A percentile compares a stretch with the other conserved stretches of the same genome.
phyloP scores from a whole-genome alignment of 2,113 vertebrate genomes.

The Microtus montanus region DNA sequence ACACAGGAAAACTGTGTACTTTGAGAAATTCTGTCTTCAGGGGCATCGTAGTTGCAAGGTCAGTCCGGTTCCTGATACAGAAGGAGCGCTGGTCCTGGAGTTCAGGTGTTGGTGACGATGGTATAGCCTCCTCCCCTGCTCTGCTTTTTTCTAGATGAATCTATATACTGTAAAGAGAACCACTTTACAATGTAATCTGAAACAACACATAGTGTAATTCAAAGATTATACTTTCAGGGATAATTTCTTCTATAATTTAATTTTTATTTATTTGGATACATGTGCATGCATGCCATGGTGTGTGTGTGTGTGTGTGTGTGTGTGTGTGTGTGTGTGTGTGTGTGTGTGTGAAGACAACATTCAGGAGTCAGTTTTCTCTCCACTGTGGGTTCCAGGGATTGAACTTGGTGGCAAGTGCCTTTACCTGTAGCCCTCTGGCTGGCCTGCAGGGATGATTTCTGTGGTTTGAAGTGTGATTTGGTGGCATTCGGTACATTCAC shows the following conservation, averaged over 20 bases:
- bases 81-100: not conserved
- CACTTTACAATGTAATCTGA: not conserved
- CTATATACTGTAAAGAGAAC: not conserved
- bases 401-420: not conserved
- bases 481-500: not conserved
- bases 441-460: not conserved
- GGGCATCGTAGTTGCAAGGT: not conserved
- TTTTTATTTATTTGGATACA: not conserved
- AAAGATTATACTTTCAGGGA: not conserved
- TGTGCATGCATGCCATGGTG: not conserved
- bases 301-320: no score
- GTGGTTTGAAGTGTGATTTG: not conserved
- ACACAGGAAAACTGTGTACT: no score
- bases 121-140: not conserved
- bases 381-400: not conserved
- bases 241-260: not conserved
- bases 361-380: not conserved
- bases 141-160: not conserved
- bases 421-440: not conserved
- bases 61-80: not conserved
- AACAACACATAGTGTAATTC: not conserved
- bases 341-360: not conserved
- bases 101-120: not conserved
- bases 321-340: not conserved
- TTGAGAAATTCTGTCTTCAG: not conserved